These are phyloP conservation scores for Glaucidium brasilianum DNA, from an alignment of 2,113 vertebrate species.

Conservation along the genomic window DNA sequence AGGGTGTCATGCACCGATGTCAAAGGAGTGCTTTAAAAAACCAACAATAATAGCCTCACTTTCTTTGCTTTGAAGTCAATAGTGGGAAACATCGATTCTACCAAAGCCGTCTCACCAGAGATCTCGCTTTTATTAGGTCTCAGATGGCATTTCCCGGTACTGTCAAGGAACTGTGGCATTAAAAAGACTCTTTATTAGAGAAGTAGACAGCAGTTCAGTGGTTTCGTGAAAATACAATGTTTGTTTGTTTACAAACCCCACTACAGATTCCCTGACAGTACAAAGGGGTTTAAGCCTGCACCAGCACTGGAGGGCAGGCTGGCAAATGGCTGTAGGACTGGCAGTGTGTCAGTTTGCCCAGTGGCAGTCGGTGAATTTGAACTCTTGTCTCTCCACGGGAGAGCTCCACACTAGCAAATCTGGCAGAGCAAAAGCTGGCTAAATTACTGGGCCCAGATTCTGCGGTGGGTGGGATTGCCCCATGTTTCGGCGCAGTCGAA, in stretches of 20 bases:
- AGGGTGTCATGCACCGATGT: constrained; percentile 13
- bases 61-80: constrained; percentile 43
- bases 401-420: not conserved
- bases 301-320: not conserved
- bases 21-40: not conserved
- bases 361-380: not conserved
- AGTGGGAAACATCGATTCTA: not conserved
- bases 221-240: not conserved
- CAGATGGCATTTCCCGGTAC: constrained; percentile 32
- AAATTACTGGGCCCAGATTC: not conserved
- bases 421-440: not conserved
- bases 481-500: not conserved
- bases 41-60: not conserved
- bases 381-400: not conserved
- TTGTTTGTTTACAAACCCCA: constrained; percentile 31
- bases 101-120: constrained; percentile 24
- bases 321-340: not conserved
- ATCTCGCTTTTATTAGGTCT: constrained; percentile 34
- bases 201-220: not conserved
- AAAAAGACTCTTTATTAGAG: not conserved
- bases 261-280: not conserved
- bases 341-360: not conserved
- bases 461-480: not conserved
- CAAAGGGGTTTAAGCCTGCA: not conserved
- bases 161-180: constrained; percentile 35